A percentile compares a stretch with the other conserved stretches of the same genome.
These are phyloP conservation scores for Cacatua alba DNA, from an alignment of 2,113 vertebrate species.

Conservation along the genomic window DNA sequence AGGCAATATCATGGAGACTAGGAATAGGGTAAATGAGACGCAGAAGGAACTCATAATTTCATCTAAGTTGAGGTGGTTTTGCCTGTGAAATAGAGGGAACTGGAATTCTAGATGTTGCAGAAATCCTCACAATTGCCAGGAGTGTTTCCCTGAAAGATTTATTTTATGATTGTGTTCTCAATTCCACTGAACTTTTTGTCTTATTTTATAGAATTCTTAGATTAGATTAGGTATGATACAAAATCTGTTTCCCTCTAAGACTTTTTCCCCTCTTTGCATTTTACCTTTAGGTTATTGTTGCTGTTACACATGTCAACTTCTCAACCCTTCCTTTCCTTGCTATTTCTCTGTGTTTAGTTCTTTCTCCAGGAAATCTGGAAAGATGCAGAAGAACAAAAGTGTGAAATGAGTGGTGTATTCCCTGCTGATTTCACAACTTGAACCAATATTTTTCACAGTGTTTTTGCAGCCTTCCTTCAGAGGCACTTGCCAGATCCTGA, in stretches of 20 bases:
- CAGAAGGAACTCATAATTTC: background rate
- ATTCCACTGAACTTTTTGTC: background rate
- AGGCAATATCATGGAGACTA: background rate
- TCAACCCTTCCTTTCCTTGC: slow-evolving; percentile 23
- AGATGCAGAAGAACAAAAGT: slow-evolving; percentile 17
- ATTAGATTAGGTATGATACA: background rate
- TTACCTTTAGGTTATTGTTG: background rate
- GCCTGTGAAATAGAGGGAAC: background rate
- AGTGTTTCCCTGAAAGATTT: background rate
- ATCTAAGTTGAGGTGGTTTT: background rate
- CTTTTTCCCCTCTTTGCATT: background rate
- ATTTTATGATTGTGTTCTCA: background rate
- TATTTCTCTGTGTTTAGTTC: slow-evolving; percentile 13
- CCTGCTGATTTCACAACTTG: slow-evolving; percentile 37
- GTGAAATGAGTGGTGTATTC: background rate
- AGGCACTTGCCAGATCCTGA: slow-evolving; percentile 26
- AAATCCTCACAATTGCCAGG: background rate
- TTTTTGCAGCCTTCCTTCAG: background rate
- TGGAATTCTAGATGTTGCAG: background rate
- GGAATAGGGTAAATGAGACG: background rate
- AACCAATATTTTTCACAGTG: background rate
- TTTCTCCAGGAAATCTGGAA: slow-evolving; percentile 40
- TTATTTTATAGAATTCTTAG: background rate
- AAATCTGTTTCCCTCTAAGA: background rate
- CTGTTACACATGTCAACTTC: background rate